phyloP scores from a whole-genome alignment of 2,113 vertebrate species.

The Colossoma macropomum region DNA sequence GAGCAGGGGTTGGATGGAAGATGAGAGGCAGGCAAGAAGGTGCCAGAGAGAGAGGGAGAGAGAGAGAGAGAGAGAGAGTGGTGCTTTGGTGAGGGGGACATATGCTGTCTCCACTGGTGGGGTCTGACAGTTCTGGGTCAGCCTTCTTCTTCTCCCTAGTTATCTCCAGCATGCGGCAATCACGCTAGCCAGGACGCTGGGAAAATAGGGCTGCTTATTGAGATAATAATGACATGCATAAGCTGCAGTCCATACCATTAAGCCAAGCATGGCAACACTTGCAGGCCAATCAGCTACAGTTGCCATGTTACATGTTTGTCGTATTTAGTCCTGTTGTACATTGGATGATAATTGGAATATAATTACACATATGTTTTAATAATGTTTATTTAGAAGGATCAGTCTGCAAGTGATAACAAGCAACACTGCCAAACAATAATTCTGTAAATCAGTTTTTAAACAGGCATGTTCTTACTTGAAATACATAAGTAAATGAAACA shows the following conservation, averaged over 20 bases:
- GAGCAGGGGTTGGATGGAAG: slow-evolving; percentile 76
- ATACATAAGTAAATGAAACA: too few relatives aligned
- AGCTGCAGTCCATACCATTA: slow-evolving; percentile 71
- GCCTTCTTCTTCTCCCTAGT: slow-evolving; percentile 62
- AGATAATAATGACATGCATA: slow-evolving; percentile 81
- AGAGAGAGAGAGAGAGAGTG: slow-evolving; percentile 63
- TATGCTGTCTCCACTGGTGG: slow-evolving; percentile 69
- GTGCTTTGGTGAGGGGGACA: slow-evolving; percentile 64
- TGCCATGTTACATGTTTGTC: too few relatives aligned
- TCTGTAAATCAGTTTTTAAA: too few relatives aligned
- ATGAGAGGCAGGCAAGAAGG: slow-evolving; percentile 66
- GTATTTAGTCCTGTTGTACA: too few relatives aligned
- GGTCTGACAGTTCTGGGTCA: slow-evolving; percentile 83
- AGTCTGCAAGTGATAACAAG: too few relatives aligned
- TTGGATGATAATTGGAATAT: too few relatives aligned
- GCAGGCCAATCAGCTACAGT: neutral
- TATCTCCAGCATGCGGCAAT: slow-evolving; percentile 70
- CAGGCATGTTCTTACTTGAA: too few relatives aligned
- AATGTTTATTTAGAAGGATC: too few relatives aligned
- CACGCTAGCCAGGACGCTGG: slow-evolving; percentile 66
- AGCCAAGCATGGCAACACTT: slow-evolving; percentile 66
- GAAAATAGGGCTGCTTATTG: slow-evolving; percentile 79
- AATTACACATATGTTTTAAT: too few relatives aligned
- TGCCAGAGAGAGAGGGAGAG: slow-evolving; percentile 64
- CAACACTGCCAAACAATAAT: too few relatives aligned